These are phyloP conservation scores for Drosophila baimaii DNA, from an alignment of 1,140 invertebrate genomes.

Conservation along the genomic window DNA sequence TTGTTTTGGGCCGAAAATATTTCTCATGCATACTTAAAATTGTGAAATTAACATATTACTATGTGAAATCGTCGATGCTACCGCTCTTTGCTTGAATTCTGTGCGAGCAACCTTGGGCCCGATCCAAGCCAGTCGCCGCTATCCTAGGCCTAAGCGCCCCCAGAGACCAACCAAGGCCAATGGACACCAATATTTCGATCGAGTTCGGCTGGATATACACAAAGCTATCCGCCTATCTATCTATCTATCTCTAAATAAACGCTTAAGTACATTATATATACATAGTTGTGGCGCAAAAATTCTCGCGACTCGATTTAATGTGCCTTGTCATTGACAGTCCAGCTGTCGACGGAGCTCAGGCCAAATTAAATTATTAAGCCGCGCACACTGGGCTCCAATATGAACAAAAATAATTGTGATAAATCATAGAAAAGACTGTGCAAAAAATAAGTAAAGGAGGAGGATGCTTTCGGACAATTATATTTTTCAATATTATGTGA, in stretches of 20 bases:
- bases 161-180: conserved; percentile 8
- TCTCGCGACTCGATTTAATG: conserved; percentile 20
- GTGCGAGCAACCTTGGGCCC: conserved; percentile 9
- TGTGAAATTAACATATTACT: conserved; percentile 36
- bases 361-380: conserved; percentile 25
- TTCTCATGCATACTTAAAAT: conserved; percentile 32
- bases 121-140: conserved; percentile 10
- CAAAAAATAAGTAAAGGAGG: neutral
- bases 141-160: neutral
- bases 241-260: conserved; percentile 15
- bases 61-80: conserved; percentile 18
- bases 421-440: neutral
- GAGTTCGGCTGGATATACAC: conserved; percentile 8
- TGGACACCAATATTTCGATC: conserved; percentile 7
- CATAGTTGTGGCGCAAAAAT: too few species aligned
- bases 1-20: conserved; percentile 25
- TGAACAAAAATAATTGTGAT: neutral
- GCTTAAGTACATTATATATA: conserved; percentile 11
- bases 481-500: too few species aligned
- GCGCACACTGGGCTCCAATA: conserved; percentile 8
- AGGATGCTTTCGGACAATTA: too few species aligned
- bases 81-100: conserved; percentile 1
- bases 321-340: conserved; percentile 29
- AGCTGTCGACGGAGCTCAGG: conserved; percentile 3
- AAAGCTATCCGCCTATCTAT: neutral